Evolutionary conservation across 2,113 vertebrate species (phyloP).

Genomic region (Pitta sordida): DNA sequence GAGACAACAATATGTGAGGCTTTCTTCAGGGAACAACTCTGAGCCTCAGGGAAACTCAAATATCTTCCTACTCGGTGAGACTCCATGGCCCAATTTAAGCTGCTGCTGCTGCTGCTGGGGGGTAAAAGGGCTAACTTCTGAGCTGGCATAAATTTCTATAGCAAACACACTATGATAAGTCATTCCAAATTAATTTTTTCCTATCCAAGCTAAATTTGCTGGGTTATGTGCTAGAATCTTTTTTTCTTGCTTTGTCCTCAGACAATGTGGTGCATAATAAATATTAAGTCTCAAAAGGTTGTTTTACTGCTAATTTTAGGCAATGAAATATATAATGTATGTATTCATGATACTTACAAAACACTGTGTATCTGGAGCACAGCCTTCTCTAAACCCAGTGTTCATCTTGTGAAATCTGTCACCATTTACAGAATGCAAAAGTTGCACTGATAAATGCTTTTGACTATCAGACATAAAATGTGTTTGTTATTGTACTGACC

Average conservation of each 20-base stretch:
- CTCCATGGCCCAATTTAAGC: conserved; percentile 34
- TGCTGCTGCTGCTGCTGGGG: not conserved
- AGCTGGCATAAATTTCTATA: conserved; percentile 14
- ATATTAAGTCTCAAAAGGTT: not conserved
- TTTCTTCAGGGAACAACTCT: conserved; percentile 18
- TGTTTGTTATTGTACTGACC: conserved; percentile 48
- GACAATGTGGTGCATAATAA: conserved; percentile 1
- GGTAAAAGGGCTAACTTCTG: conserved; percentile 5
- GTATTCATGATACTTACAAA: not conserved
- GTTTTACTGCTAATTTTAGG: conserved; percentile 25
- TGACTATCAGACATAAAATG: not conserved
- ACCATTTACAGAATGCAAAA: not conserved
- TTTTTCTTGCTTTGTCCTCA: conserved; percentile 2
- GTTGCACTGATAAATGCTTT: conserved; percentile 9
- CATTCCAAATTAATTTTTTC: conserved; percentile 27
- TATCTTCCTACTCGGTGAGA: not conserved
- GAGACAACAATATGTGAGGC: not conserved
- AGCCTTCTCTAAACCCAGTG: not conserved
- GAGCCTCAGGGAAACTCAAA: conserved; percentile 20
- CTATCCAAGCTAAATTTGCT: not conserved
- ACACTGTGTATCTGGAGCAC: not conserved
- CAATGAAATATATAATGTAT: not conserved
- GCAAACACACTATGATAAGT: conserved; percentile 14
- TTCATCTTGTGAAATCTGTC: not conserved
- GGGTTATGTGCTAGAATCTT: conserved; percentile 1